These are phyloP conservation scores for Oedothorax gibbosus DNA, from an alignment of 1,140 invertebrate genomes.

Conservation along the genomic window DNA sequence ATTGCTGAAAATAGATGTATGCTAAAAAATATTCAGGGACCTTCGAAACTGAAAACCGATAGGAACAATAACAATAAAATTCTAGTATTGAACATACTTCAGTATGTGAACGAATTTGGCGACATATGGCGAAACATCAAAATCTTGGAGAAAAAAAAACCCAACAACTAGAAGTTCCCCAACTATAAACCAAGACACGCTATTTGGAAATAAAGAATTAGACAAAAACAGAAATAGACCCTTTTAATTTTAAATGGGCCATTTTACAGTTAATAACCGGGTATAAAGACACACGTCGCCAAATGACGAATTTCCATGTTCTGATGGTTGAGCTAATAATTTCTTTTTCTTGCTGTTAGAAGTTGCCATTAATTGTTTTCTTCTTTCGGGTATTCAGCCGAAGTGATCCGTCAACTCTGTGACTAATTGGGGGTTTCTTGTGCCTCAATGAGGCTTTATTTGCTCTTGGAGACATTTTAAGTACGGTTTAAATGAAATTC, in stretches of 20 bases:
- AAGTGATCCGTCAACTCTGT: constrained; percentile 37
- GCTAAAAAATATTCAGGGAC: no score
- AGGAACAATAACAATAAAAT: no score
- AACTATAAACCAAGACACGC: constrained; percentile 23
- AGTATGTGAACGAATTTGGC: no score
- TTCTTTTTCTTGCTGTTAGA: background rate
- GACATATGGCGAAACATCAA: no score
- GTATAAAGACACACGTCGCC: constrained; percentile 17
- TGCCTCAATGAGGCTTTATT: background rate
- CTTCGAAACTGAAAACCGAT: no score
- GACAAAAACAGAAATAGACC: background rate
- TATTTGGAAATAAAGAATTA: constrained; percentile 22
- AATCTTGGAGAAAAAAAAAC: no score
- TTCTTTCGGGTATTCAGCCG: background rate
- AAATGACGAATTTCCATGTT: constrained; percentile 20
- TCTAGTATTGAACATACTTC: no score
- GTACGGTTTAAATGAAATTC: no score
- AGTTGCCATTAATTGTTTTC: constrained; percentile 12
- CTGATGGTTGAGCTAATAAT: background rate
- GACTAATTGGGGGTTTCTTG: constrained; percentile 24
- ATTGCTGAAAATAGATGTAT: no score
- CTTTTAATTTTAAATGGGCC: constrained; percentile 40
- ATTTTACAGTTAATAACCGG: constrained; percentile 27
- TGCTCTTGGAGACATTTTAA: no score
- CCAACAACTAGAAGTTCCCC: no score